Evolutionary conservation across 2,888 invertebrate genomes (phyloP).

Genomic region (Agrochola lychnidis): DNA sequence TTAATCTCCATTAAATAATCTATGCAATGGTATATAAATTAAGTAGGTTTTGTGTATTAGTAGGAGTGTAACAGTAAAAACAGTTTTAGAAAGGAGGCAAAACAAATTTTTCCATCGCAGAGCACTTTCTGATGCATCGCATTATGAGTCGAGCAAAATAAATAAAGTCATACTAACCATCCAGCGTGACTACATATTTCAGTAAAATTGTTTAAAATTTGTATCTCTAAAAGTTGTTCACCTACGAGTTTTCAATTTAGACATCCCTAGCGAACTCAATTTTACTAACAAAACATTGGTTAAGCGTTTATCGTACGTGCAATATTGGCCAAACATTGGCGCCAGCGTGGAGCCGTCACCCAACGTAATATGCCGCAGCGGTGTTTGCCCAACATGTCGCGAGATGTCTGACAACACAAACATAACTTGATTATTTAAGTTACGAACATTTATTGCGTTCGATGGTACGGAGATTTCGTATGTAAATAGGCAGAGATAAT

Average conservation of each 20-base stretch:
- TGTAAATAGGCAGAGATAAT: slow-evolving; percentile 14
- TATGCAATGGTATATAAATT: no score
- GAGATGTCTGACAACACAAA: slow-evolving; percentile 62
- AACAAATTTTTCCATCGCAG: no score
- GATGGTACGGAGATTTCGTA: slow-evolving; percentile 11
- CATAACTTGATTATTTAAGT: slow-evolving; percentile 67
- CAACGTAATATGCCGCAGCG: slow-evolving; percentile 57
- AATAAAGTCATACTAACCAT: no score
- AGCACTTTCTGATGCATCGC: no score
- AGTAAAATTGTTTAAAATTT: slow-evolving; percentile 7
- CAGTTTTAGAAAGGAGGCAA: no score
- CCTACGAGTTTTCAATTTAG: slow-evolving; percentile 19
- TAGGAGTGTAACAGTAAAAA: no score
- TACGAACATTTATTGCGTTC: slow-evolving; percentile 58
- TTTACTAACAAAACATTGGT: slow-evolving; percentile 60
- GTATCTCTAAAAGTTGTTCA: slow-evolving; percentile 10
- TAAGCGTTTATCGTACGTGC: slow-evolving; percentile 24
- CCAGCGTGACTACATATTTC: background rate
- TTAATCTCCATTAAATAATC: no score
- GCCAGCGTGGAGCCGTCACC: slow-evolving; percentile 28
- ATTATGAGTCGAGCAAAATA: no score
- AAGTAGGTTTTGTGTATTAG: no score
- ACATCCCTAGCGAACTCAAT: slow-evolving; percentile 53
- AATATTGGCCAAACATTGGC: slow-evolving; percentile 58
- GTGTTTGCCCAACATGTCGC: slow-evolving; percentile 61